phyloP scores from a whole-genome alignment of 2,113 vertebrate genomes.

The Limanda limanda region DNA sequence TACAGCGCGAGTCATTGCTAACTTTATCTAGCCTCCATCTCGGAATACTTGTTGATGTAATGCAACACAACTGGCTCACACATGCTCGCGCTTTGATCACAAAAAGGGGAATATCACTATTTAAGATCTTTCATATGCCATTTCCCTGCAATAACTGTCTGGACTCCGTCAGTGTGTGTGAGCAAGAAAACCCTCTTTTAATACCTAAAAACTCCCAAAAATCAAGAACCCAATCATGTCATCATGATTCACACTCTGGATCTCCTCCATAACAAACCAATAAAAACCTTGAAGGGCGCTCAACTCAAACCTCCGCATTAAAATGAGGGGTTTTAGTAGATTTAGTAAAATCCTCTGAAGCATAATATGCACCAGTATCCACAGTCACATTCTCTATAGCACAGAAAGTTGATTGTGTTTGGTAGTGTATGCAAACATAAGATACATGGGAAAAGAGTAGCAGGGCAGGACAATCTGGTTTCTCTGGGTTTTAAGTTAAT shows the following conservation, averaged over 20 bases:
- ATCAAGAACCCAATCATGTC: slow-evolving; percentile 30
- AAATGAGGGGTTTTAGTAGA: slow-evolving; percentile 23
- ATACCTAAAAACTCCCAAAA: slow-evolving; percentile 37
- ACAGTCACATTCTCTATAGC: neutral
- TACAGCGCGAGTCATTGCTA: slow-evolving; percentile 46
- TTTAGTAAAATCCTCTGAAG: slow-evolving; percentile 25
- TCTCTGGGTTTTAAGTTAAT: slow-evolving; percentile 14
- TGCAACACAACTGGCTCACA: slow-evolving; percentile 58
- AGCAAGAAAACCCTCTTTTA: neutral
- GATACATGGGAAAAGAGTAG: neutral
- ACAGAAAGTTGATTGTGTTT: slow-evolving; percentile 3
- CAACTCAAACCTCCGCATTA: slow-evolving; percentile 27
- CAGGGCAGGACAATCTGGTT: slow-evolving; percentile 4
- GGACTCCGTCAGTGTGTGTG: neutral
- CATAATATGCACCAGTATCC: slow-evolving; percentile 26
- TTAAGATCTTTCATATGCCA: slow-evolving; percentile 15
- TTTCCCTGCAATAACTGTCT: slow-evolving; percentile 8
- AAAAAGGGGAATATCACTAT: slow-evolving; percentile 39
- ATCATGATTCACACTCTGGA: slow-evolving; percentile 49
- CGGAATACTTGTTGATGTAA: slow-evolving; percentile 55
- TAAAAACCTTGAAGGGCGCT: slow-evolving; percentile 10
- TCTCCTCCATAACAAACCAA: slow-evolving; percentile 17
- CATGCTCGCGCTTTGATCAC: slow-evolving; percentile 55
- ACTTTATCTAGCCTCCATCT: slow-evolving; percentile 52
- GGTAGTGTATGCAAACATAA: neutral